These are phyloP conservation scores for Pelvicachromis taeniatus DNA, from an alignment of 2,113 vertebrate genomes.

Conservation along the genomic window DNA sequence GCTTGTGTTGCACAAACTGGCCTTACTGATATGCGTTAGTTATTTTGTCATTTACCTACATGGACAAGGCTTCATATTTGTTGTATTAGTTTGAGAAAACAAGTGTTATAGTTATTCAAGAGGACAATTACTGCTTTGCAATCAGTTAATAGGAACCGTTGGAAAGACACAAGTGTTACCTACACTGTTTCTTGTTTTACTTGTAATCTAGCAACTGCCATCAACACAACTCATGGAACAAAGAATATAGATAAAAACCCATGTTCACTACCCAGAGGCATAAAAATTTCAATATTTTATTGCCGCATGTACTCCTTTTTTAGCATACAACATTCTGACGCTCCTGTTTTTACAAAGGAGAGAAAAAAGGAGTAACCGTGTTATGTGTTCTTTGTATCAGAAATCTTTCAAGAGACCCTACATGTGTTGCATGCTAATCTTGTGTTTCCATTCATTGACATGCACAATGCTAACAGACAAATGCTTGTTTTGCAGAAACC, in stretches of 20 bases:
- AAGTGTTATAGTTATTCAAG: neutral
- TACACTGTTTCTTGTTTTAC: neutral
- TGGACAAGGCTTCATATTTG: neutral
- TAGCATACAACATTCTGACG: neutral
- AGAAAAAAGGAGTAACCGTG: neutral
- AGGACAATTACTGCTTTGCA: neutral
- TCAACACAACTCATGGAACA: neutral
- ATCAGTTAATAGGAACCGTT: neutral
- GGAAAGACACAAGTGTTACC: neutral
- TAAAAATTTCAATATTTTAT: neutral
- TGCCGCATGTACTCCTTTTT: neutral
- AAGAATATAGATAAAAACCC: neutral
- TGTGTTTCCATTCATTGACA: neutral
- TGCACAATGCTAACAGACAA: neutral
- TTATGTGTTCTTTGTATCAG: neutral
- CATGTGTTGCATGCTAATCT: neutral
- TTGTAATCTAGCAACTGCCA: neutral
- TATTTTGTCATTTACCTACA: neutral
- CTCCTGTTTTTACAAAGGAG: neutral
- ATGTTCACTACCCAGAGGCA: neutral
- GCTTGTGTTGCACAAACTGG: slow-evolving; percentile 1
- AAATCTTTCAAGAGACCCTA: neutral
- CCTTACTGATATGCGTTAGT: neutral
- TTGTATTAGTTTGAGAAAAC: rapidly evolving
- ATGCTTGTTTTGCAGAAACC: neutral